Evolutionary conservation across 2,113 vertebrate species (phyloP).

Genomic region (Mungos mungo): DNA sequence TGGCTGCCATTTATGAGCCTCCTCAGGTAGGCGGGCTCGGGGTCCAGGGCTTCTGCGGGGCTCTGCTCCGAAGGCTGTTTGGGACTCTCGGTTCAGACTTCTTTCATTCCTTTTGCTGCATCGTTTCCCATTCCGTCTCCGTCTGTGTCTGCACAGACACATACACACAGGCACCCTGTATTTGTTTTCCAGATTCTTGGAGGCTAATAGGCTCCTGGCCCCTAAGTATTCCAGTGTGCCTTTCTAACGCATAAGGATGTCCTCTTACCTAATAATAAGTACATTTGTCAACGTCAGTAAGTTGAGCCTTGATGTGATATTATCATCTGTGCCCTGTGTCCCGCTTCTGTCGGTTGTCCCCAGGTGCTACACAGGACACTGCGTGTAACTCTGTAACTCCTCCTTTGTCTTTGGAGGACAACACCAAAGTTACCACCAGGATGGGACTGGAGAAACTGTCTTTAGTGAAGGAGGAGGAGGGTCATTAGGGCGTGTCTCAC

Average conservation of each 20-base stretch:
- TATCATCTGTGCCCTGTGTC: neutral
- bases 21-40: constrained; percentile 89
- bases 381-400: neutral
- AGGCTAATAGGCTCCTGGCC: neutral
- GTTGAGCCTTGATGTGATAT: accelerated
- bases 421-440: neutral
- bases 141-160: accelerated
- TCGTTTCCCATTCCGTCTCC: neutral
- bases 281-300: neutral
- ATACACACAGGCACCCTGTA: accelerated
- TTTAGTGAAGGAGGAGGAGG: neutral
- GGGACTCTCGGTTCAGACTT: neutral
- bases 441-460: neutral
- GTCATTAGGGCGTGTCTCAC: neutral
- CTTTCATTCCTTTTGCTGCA: too few relatives aligned
- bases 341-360: too few relatives aligned
- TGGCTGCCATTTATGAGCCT: constrained; percentile 98
- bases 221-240: neutral
- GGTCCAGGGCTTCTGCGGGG: accelerated
- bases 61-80: neutral
- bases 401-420: neutral
- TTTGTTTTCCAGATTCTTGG: neutral
- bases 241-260: neutral
- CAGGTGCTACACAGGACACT: too few relatives aligned
- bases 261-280: neutral